These are phyloP conservation scores for Branchellion lobata DNA, from an alignment of 2,888 invertebrate genomes.

Conservation along the genomic window DNA sequence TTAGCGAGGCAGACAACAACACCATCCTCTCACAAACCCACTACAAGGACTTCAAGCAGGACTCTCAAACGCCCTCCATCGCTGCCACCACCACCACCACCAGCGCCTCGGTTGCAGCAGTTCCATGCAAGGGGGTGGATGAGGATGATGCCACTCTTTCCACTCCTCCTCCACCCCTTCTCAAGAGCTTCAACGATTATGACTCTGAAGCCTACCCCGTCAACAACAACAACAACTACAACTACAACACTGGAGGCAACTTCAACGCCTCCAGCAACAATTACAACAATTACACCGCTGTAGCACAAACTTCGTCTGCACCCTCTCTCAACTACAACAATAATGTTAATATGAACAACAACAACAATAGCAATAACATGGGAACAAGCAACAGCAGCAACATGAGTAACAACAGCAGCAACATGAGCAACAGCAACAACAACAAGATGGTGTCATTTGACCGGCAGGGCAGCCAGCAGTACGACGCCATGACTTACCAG, in stretches of 20 bases:
- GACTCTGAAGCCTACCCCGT: constrained; percentile 18
- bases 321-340: constrained; percentile 15
- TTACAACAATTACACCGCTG: neutral
- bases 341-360: too few species aligned
- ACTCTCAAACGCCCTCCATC: neutral
- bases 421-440: neutral
- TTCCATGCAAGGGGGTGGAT: neutral
- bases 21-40: neutral
- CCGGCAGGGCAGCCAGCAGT: neutral
- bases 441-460: constrained; percentile 2
- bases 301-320: constrained; percentile 8
- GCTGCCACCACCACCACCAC: neutral
- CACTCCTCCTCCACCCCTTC: constrained; percentile 39
- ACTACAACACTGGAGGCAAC: neutral
- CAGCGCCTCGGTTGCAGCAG: neutral
- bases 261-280: neutral
- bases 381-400: too few species aligned
- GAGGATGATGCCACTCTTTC: constrained; percentile 41
- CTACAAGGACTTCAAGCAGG: neutral
- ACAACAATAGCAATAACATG: too few species aligned
- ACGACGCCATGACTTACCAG: neutral
- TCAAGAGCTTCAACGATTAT: constrained; percentile 29
- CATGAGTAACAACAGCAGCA: too few species aligned
- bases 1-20: neutral
- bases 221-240: neutral